Evolutionary conservation across 2,797 vertebrate species (phyloP), one percentile per base, ranked within the genome.

Genomic region (Acrossocheilus fasciatus): DNA sequence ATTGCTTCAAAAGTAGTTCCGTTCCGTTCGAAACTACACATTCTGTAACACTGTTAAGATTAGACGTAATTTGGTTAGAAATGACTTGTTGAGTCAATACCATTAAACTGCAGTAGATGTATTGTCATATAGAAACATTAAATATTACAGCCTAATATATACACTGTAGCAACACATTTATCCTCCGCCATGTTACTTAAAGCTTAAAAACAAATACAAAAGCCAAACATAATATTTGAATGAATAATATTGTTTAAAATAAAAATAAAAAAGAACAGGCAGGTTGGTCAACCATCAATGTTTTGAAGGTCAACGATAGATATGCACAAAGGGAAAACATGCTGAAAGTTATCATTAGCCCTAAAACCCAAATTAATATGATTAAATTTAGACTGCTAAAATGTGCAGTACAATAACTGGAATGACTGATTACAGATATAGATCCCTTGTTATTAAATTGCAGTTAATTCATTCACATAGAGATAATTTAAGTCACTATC

Each of bases 71-170:
- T 74, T 86, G 84, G 78, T 81, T 62, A 81, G 30, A 39, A 69
- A 30, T n/a, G 26, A 73, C 81, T 77, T 86, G 88, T 68, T 85
- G 66, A 79, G 87, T 88, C 85, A 79, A 89, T 76, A 87, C 64
- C 17, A 4, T 80, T 84, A 47, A 86, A 89, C 84, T 52, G 85
- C 90, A 89, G 83, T 88, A 87, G 77, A 84, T 84, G 88, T 86
- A 68, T 62, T 81, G 83, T 88, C 83, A 72, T 87, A 77, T 36
- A 73, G 47, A 88, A 83, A 87, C 39, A 86, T 89, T 70, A 87
- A 87, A 89, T 84, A 88, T 81, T 72, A 87, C 87, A 83, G 81
- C 64, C 81, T 89, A 89, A 80, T 91, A 91, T 91, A 86, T 91
- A 92, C 91, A 91, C 73, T 50, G 54, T 73, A 83, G 87, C 72